phyloP scores from a whole-genome alignment of 2,888 invertebrate species.

The Spodoptera picta region DNA sequence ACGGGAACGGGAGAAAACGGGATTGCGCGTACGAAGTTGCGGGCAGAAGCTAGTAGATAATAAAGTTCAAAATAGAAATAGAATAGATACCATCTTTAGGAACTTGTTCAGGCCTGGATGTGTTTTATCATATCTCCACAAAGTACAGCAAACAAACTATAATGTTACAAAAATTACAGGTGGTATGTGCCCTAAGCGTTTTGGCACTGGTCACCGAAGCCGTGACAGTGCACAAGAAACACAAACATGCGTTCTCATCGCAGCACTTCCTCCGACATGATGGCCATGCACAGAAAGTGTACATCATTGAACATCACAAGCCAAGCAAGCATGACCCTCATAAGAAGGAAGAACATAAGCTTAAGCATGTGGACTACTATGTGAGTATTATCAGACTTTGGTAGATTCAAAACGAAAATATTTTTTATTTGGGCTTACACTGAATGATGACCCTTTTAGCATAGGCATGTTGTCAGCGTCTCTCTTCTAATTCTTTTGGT shows the following conservation, averaged over 20 bases:
- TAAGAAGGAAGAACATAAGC: constrained; percentile 18
- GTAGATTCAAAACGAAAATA: not conserved
- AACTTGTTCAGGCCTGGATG: no score
- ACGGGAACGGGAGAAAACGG: no score
- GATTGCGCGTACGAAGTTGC: no score
- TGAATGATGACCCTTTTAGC: no score
- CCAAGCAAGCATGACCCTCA: constrained; percentile 11
- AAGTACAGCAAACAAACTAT: no score
- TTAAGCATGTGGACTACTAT: constrained; percentile 43
- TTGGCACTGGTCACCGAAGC: constrained; percentile 15
- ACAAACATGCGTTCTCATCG: constrained; percentile 41
- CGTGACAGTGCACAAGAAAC: constrained; percentile 20
- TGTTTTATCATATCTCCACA: no score
- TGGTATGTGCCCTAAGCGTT: constrained; percentile 16
- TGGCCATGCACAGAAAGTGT: constrained; percentile 33
- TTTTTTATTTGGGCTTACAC: no score
- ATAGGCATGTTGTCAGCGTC: no score
- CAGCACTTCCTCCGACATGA: constrained; percentile 42
- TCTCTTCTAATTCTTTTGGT: no score
- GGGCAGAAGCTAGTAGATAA: no score
- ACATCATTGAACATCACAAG: constrained; percentile 18
- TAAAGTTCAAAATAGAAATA: no score
- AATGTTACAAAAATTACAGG: constrained; percentile 18
- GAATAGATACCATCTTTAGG: no score
- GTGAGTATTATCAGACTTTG: constrained; percentile 23